Evolutionary conservation across 2,797 vertebrate species (phyloP), one percentile per base, ranked within the genome.

Genomic region (Cyclopterus lumpus): DNA sequence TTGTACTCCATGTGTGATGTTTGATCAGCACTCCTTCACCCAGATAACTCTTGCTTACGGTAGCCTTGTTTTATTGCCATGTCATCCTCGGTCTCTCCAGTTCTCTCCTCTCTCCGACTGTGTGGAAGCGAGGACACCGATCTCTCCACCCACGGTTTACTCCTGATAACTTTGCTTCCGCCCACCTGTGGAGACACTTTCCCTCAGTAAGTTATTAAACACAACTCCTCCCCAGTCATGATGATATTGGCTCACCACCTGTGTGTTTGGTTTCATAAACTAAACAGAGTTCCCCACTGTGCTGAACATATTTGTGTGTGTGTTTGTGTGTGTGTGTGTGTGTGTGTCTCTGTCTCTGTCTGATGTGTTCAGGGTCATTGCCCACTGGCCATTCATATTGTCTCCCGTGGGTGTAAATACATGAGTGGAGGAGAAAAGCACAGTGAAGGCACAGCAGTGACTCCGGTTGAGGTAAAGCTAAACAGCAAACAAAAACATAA

Each of bases 191-290:
- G 55, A 80, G 83, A 79, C 75, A 73, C 36, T 78, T 75, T 82
- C 66, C 65, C 67, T 87, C 65, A 71, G 63, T 73, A 65, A 76
- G 80, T 86, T 89, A 91, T 88, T 90, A 86, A 88, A 88, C 58
- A 80, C 73, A 67, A 53, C 83, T 79, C 80, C 86, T 89, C 71
- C 71, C 55, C 26, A 89, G 89, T 79, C 87, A 85, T 49, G 60
- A 72, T 48, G 78, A 82, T 84, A 90, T 86, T 89, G 77, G 53
- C 71, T 88, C 74, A 73, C 80, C 75, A 80, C 64, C 67, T 75
- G 67, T 72, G 59, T 78, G 61, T 83, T 58, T 61, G 73, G 15
- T 86, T 74, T 86, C 75, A 88, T 86, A 80, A 80, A 70, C 66
- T 64, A 79, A 83, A 87, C 44, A 9, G 40, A 55, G 84, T 75